Evolutionary conservation across 2,113 vertebrate genomes (phyloP).

Genomic region (Tyto alba): DNA sequence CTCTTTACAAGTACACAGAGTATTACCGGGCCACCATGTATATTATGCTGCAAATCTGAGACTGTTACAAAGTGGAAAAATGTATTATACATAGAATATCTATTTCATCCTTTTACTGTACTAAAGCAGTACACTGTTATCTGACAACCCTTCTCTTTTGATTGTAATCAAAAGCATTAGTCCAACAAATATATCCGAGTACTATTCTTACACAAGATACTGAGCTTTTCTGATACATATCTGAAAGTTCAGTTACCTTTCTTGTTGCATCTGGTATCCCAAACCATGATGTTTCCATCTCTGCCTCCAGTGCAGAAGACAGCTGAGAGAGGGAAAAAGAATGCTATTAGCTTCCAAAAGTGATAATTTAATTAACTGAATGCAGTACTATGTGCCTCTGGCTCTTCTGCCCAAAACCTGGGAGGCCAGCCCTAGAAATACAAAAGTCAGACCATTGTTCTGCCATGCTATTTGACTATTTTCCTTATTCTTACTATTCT

Average conservation of each 20-base stretch:
- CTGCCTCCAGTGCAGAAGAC: slow-evolving; percentile 94
- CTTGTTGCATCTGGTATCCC: slow-evolving; percentile 96
- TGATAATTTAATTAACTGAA: background rate
- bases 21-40: background rate
- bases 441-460: background rate
- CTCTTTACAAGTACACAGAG: background rate
- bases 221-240: background rate
- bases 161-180: background rate
- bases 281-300: slow-evolving; percentile 97
- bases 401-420: background rate
- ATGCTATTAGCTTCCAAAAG: background rate
- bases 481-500: background rate
- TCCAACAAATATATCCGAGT: background rate
- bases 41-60: background rate
- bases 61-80: background rate
- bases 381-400: background rate
- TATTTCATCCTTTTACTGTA: background rate
- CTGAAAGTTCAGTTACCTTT: slow-evolving; percentile 79
- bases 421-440: background rate
- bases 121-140: background rate
- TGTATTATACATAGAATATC: background rate
- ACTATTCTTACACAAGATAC: background rate
- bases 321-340: slow-evolving; percentile 68
- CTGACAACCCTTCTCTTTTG: background rate
- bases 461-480: background rate